Evolutionary conservation across 2,888 invertebrate species (phyloP).

Genomic region (Schizaphis graminum): DNA sequence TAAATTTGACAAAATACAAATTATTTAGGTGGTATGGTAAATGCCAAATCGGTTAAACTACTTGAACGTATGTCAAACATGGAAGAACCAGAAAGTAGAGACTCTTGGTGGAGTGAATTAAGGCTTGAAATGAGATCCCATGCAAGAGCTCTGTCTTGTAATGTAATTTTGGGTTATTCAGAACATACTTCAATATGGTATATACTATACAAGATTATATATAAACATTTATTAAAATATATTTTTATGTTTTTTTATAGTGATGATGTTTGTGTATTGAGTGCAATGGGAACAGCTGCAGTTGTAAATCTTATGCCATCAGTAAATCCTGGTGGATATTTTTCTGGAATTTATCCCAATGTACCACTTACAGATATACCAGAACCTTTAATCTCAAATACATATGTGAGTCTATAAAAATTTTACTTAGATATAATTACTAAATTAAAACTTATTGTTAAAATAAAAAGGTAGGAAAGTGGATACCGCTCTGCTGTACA

Average conservation of each 20-base stretch:
- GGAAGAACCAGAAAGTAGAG: slow-evolving; percentile 91
- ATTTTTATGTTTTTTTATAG: slow-evolving; percentile 73
- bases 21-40: slow-evolving; percentile 82
- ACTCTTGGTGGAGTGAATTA: slow-evolving; percentile 97
- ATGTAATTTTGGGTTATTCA: slow-evolving; percentile 93
- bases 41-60: slow-evolving; percentile 86
- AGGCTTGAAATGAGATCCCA: slow-evolving; percentile 96
- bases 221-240: background rate
- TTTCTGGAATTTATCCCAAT: slow-evolving; percentile 58
- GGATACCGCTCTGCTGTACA: too few relatives aligned
- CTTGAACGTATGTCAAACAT: slow-evolving; percentile 85
- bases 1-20: background rate
- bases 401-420: slow-evolving; percentile 33
- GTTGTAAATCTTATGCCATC: slow-evolving; percentile 65
- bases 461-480: background rate
- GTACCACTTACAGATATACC: slow-evolving; percentile 54
- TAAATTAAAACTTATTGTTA: background rate
- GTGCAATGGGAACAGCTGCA: slow-evolving; percentile 94
- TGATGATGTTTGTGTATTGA: slow-evolving; percentile 94
- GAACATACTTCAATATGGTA: slow-evolving; percentile 94
- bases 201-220: background rate
- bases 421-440: background rate
- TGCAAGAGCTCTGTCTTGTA: slow-evolving; percentile 91
- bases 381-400: slow-evolving; percentile 49
- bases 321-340: slow-evolving; percentile 50